A percentile compares a stretch with the other conserved stretches of the same genome.
Evolutionary conservation across 1,140 invertebrate genomes (phyloP).

Genomic region (Onthophagus taurus): DNA sequence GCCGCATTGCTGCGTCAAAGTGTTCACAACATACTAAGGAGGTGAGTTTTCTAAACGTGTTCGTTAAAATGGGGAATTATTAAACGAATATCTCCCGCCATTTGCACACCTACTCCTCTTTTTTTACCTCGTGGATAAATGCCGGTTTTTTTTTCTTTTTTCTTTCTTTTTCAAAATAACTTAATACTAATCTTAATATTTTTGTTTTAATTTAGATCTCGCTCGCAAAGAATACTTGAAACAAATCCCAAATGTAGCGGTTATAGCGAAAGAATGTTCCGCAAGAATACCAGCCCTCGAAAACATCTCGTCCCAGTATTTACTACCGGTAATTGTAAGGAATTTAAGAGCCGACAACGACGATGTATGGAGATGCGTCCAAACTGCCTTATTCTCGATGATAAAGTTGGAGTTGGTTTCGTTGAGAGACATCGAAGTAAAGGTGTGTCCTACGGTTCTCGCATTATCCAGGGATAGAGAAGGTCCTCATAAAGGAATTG

Average conservation of each 20-base stretch:
- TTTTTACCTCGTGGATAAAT: no score
- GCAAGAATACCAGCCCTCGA: slow-evolving; percentile 22
- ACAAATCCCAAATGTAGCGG: slow-evolving; percentile 30
- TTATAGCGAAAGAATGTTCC: slow-evolving; percentile 23
- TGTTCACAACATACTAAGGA: no score
- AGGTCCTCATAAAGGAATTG: no score
- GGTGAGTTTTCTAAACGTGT: no score
- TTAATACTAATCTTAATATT: no score
- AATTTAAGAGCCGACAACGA: slow-evolving; percentile 29
- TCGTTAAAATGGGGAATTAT: no score
- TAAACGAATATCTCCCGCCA: no score
- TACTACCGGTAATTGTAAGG: slow-evolving; percentile 30
- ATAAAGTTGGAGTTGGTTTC: slow-evolving; percentile 28
- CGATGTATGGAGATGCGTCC: slow-evolving; percentile 22
- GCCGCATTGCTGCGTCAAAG: background rate
- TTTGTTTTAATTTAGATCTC: background rate
- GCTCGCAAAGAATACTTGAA: slow-evolving; percentile 26
- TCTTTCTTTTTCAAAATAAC: no score
- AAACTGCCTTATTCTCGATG: slow-evolving; percentile 25
- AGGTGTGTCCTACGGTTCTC: slow-evolving; percentile 34
- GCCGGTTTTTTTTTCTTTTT: no score
- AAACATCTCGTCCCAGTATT: slow-evolving; percentile 27
- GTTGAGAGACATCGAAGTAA: slow-evolving; percentile 29
- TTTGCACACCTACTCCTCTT: no score
- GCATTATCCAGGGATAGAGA: slow-evolving; percentile 22